Evolutionary conservation across 2,888 invertebrate species (phyloP).

Genomic region (Aporophyla nigra): DNA sequence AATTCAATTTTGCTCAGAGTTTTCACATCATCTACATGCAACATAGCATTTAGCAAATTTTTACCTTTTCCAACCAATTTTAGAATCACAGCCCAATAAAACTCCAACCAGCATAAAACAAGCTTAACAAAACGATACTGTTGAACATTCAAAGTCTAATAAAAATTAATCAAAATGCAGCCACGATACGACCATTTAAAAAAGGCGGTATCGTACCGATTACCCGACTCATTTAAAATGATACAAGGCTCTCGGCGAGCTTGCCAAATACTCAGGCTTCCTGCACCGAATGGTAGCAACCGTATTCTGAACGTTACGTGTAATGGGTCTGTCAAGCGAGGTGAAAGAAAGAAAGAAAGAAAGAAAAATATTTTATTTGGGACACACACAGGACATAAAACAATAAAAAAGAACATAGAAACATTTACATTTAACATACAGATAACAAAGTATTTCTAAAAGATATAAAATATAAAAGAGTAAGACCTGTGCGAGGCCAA

Average conservation of each 20-base stretch:
- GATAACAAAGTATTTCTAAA: no score
- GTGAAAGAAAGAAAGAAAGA: no score
- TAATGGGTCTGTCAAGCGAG: background rate
- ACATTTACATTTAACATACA: no score
- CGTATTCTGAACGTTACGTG: conserved; percentile 66
- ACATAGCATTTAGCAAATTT: no score
- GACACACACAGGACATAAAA: no score
- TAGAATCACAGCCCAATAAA: conserved; percentile 32
- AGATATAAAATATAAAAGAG: no score
- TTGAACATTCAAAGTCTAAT: conserved; percentile 60
- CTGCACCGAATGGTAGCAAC: conserved; percentile 63
- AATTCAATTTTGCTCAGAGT: background rate
- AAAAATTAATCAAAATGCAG: conserved; percentile 66
- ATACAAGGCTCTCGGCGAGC: conserved; percentile 83
- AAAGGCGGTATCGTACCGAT: conserved; percentile 79
- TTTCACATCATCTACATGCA: background rate
- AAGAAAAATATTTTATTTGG: no score
- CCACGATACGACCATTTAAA: conserved; percentile 66
- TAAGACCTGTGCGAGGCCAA: no score
- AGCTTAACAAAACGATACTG: conserved; percentile 48
- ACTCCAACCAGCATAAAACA: conserved; percentile 35
- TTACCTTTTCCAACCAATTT: background rate
- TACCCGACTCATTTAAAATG: conserved; percentile 88
- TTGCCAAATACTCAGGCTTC: conserved; percentile 85
- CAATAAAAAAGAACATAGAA: no score